phyloP scores from a whole-genome alignment of 2,797 vertebrate genomes.

The Pterois miles region DNA sequence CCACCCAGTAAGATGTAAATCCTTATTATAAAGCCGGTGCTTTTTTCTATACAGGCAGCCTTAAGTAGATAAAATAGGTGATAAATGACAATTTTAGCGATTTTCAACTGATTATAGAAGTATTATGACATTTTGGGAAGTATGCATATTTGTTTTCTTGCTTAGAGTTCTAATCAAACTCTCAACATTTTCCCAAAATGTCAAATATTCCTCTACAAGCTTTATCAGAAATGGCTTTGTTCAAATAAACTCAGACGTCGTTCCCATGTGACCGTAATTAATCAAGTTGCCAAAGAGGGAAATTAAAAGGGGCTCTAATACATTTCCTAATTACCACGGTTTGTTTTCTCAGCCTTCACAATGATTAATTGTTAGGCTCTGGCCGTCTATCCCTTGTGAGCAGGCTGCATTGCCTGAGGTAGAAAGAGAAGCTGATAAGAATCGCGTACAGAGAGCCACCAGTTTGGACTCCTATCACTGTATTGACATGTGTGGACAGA shows the following conservation, averaged over 20 bases:
- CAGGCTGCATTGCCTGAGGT: conserved; percentile 57
- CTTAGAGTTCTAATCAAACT: background rate
- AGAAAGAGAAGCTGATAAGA: conserved; percentile 45
- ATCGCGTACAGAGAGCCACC: conserved; percentile 42
- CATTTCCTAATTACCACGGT: conserved; percentile 80
- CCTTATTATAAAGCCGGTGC: too few species aligned
- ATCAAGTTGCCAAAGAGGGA: conserved; percentile 79
- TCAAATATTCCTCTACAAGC: background rate
- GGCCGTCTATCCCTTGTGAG: conserved; percentile 67
- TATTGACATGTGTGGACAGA: conserved; percentile 57
- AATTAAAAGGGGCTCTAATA: conserved; percentile 66
- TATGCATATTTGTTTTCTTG: background rate
- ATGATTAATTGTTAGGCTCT: conserved; percentile 84
- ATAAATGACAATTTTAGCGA: background rate
- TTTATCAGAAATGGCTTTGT: conserved; percentile 25
- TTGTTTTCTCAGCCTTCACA: conserved; percentile 77
- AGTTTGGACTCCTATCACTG: conserved; percentile 53
- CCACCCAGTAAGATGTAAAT: too few species aligned
- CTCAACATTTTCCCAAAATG: background rate
- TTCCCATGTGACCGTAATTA: conserved; percentile 79
- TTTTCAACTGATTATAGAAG: background rate
- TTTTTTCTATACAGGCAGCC: too few species aligned
- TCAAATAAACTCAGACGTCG: conserved; percentile 36
- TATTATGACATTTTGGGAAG: background rate
- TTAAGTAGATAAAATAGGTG: background rate